A percentile compares a stretch with the other conserved stretches of the same genome.
Conservation (phyloP, 2,888 invertebrate species). For the Thereva unica region DNA sequence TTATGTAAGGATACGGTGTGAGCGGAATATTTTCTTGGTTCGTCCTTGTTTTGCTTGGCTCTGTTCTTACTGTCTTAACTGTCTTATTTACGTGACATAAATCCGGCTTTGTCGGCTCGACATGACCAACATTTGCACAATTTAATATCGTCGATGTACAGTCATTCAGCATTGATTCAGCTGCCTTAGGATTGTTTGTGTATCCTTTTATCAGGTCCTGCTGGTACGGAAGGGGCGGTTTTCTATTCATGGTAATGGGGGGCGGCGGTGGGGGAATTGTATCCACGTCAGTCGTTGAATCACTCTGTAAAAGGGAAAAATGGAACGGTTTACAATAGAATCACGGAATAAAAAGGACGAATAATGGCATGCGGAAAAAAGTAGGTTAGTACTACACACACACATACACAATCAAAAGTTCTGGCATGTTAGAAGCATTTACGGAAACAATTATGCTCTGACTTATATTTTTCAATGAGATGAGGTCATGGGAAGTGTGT, state of each 20-base stretch:
- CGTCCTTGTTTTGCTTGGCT: slow-evolving; percentile 43
- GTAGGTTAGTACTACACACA: slow-evolving; percentile 19
- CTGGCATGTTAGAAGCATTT: too few species aligned
- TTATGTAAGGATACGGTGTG: slow-evolving; percentile 38
- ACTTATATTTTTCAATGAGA: too few species aligned
- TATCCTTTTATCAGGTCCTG: slow-evolving; percentile 39
- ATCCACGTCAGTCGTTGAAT: slow-evolving; percentile 55
- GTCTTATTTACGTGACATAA: slow-evolving; percentile 47
- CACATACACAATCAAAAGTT: background rate
- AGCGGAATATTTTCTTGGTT: slow-evolving; percentile 41
- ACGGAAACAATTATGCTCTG: too few species aligned
- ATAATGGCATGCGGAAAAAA: slow-evolving; percentile 11
- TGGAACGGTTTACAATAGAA: slow-evolving; percentile 14
- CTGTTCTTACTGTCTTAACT: slow-evolving; percentile 47
- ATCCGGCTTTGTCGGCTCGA: slow-evolving; percentile 46
- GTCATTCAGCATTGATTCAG: slow-evolving; percentile 52
- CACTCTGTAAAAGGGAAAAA: slow-evolving; percentile 47
- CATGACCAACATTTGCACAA: slow-evolving; percentile 51
- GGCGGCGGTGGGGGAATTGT: slow-evolving; percentile 57
- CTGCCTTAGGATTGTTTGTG: slow-evolving; percentile 21
- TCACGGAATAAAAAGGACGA: slow-evolving; percentile 1
- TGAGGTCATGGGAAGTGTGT: too few species aligned
- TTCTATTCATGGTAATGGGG: slow-evolving; percentile 47
- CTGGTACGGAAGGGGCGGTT: slow-evolving; percentile 49
- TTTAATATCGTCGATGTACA: slow-evolving; percentile 55